Evolutionary conservation across 1,140 invertebrate species (phyloP).

Genomic region (Drosophila sproati): DNA sequence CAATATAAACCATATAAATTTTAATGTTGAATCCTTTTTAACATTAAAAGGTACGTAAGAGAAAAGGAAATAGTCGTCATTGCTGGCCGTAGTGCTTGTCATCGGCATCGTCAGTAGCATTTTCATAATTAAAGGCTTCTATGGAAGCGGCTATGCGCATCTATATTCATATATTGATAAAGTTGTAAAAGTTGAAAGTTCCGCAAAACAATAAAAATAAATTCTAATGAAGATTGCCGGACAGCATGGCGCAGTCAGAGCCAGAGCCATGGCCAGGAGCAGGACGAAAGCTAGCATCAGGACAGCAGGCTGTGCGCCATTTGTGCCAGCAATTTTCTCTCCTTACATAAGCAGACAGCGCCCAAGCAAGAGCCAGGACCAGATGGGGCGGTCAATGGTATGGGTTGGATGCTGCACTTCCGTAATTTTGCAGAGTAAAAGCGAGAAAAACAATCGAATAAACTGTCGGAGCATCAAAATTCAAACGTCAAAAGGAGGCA

Average conservation of each 20-base stretch:
- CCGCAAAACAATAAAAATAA: constrained; percentile 82
- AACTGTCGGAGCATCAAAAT: constrained; percentile 83
- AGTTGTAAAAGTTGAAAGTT: constrained; percentile 82
- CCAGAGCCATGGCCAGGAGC: neutral
- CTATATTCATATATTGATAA: constrained; percentile 83
- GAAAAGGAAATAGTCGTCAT: constrained; percentile 8
- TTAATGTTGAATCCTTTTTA: neutral
- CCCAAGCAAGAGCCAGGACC: constrained; percentile 11
- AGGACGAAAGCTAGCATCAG: constrained; percentile 8
- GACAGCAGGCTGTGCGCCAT: constrained; percentile 54
- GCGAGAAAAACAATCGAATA: constrained; percentile 83
- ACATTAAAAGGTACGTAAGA: constrained; percentile 1
- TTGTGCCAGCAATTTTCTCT: constrained; percentile 77
- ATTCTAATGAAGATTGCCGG: constrained; percentile 80
- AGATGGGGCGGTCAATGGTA: constrained; percentile 40
- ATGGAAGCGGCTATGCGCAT: constrained; percentile 55
- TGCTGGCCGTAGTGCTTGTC: constrained; percentile 16
- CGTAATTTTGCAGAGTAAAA: constrained; percentile 74
- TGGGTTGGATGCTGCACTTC: constrained; percentile 71
- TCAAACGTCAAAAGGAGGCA: constrained; percentile 74
- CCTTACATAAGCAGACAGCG: constrained; percentile 66
- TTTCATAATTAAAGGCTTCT: constrained; percentile 71
- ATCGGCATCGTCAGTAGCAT: constrained; percentile 29
- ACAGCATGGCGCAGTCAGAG: constrained; percentile 66
- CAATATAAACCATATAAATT: neutral